These are phyloP conservation scores for Euborellia annulipes DNA, from an alignment of 1,140 invertebrate species.

Conservation along the genomic window DNA sequence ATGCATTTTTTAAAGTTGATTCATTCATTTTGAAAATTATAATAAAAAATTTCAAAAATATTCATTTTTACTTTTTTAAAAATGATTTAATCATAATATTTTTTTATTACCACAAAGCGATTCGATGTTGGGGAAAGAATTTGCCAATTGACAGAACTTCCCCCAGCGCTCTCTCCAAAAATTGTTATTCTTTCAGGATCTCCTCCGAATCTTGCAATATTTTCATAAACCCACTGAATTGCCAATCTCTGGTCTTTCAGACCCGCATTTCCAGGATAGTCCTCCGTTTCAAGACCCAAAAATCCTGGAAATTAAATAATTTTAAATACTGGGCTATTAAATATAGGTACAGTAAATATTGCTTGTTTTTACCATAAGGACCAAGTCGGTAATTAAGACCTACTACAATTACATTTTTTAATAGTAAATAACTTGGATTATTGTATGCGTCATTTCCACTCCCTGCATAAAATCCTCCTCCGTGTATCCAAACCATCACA, in stretches of 20 bases:
- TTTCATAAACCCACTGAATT: constrained; percentile 41
- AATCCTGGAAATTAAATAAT: too few species aligned
- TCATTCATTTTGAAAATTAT: too few species aligned
- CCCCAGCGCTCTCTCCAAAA: constrained; percentile 12
- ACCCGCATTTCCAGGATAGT: constrained; percentile 41
- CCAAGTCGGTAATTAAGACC: constrained; percentile 53
- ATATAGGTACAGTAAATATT: too few species aligned
- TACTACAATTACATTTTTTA: constrained; percentile 45
- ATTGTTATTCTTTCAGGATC: constrained; percentile 38
- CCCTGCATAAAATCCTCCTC: constrained; percentile 43
- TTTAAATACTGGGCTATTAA: too few species aligned
- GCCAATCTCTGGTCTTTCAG: constrained; percentile 47
- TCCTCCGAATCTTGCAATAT: constrained; percentile 39
- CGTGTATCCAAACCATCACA: constrained; percentile 56
- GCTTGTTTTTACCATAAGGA: constrained; percentile 35
- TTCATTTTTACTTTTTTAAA: too few species aligned
- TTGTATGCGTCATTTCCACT: constrained; percentile 31
- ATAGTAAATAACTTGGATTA: constrained; percentile 38
- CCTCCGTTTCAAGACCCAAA: constrained; percentile 36
- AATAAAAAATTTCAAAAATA: too few species aligned
- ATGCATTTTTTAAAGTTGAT: too few species aligned
- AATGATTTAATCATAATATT: too few species aligned
- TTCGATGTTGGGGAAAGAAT: too few species aligned
- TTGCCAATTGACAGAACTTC: constrained; percentile 36
- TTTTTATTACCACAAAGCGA: too few species aligned